Percentiles rank a stretch among this genome's conserved stretches.
Evolutionary conservation across 2,113 vertebrate species (phyloP).

Genomic region (Helogale parvula): DNA sequence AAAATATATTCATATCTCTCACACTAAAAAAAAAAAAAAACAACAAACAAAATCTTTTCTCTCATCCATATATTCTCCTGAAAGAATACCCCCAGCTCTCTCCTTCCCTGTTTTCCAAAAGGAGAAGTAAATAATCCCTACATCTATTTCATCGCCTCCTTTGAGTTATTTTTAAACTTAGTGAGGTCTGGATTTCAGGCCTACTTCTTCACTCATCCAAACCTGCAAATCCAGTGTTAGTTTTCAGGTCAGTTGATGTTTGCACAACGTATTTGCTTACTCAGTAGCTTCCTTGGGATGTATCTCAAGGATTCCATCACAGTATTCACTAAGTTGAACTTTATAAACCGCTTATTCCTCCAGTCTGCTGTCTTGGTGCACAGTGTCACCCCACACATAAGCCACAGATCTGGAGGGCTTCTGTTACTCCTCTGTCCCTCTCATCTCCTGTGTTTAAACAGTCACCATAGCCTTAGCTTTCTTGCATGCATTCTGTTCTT

Average conservation of each 20-base stretch:
- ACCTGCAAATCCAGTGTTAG: background rate
- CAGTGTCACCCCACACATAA: background rate
- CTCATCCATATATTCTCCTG: background rate
- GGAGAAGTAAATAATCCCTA: background rate
- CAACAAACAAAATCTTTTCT: background rate
- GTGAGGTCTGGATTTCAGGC: background rate
- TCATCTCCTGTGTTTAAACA: background rate
- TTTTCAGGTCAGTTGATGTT: background rate
- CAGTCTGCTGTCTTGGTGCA: background rate
- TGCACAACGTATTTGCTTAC: background rate
- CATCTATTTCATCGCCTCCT: background rate
- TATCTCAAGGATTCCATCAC: background rate
- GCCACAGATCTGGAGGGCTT: background rate
- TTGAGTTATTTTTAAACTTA: background rate
- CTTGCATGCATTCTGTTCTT: background rate
- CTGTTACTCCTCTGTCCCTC: background rate
- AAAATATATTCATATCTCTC: background rate
- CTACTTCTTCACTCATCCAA: background rate
- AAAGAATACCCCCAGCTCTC: background rate
- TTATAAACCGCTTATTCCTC: background rate
- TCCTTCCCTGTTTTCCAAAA: background rate
- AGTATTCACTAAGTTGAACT: background rate
- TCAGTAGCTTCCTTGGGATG: background rate
- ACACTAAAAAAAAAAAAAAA: background rate
- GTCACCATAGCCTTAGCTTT: background rate